phyloP scores from a whole-genome alignment of 2,888 invertebrate genomes.

The Liposcelis brunnea region DNA sequence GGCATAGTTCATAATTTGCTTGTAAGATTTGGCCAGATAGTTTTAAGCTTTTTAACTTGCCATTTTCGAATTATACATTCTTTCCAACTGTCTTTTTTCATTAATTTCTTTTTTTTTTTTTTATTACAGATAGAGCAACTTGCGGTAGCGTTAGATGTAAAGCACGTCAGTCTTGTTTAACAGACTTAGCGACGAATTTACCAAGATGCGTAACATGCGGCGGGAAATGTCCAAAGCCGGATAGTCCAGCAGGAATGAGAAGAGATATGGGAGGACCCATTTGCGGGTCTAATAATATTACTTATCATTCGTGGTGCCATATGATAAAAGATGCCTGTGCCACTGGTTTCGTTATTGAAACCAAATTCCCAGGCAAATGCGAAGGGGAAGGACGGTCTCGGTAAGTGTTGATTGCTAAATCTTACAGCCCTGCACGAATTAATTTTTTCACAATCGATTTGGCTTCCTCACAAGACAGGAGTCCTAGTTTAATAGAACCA shows the following conservation, averaged over 20 bases:
- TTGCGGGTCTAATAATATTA: conserved; percentile 56
- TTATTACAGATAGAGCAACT: conserved; percentile 40
- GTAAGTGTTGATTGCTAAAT: too few species aligned
- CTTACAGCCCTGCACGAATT: too few species aligned
- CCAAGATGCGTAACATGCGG: conserved; percentile 56
- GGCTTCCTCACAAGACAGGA: too few species aligned
- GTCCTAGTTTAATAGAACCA: too few species aligned
- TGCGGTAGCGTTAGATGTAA: conserved; percentile 49
- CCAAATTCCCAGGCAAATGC: conserved; percentile 47
- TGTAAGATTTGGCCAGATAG: too few species aligned
- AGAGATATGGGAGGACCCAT: conserved; percentile 25
- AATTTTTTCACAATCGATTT: too few species aligned
- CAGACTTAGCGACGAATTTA: conserved; percentile 40
- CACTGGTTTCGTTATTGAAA: conserved; percentile 51
- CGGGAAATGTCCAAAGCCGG: conserved; percentile 22
- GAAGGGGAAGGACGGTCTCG: conserved; percentile 14
- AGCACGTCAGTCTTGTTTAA: conserved; percentile 48
- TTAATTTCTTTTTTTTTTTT: conserved; percentile 9
- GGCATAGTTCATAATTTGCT: too few species aligned
- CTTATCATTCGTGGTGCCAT: conserved; percentile 62
- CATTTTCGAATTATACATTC: too few species aligned
- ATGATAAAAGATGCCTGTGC: conserved; percentile 60
- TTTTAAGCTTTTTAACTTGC: too few species aligned
- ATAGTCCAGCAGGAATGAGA: conserved; percentile 19
- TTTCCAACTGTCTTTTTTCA: neutral